Evolutionary conservation across 1,140 invertebrate species (phyloP), one percentile per base, ranked within the genome.

Genomic region (Drosophila arawakana): DNA sequence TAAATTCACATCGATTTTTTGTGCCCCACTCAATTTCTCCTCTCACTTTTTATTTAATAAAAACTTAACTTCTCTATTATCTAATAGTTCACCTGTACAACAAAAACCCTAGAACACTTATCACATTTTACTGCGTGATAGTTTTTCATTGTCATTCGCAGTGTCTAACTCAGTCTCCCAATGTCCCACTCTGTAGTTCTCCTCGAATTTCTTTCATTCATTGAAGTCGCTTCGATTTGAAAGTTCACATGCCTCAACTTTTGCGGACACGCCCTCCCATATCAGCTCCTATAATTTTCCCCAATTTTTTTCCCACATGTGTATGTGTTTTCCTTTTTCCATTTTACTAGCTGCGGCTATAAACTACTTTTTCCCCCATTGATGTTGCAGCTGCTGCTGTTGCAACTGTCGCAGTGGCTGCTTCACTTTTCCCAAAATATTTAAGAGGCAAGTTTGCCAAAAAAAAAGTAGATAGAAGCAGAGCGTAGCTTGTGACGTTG

Each of bases 381-480:
- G 54, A 10, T 18, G 57, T 13, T 55, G 71, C 25, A 30, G 25
- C 25, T 30, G 25, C 25, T 70, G 69, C 79, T 47, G 68, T 68
- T 81, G 75, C 80, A 78, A 81, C 69, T 81, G 80, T 82, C 62
- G 73, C 79, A 81, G 59, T 34, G 54, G 15, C 39, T 62, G 46
- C 15, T 57, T 18, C 54, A 39, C 37, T 21, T 57, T 57, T 18
- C 9, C 6, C 1, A 59, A 50, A 60, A 41, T 43, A 50, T 68
- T 37, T 39, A 68, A 68, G 44, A 68, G 60, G 25, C 50, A 66
- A 41, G 34, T 8, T 54, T 8, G 43, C 13, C 30, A 30, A 52
- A 44, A 50, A 21, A 58, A 62, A 47, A 62, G 21, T 9, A 39
- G 10, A 46, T 35, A 50, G 34, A 49, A 21, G 52, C 58, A 43